Percentiles rank a stretch among this genome's conserved stretches.
Conservation (phyloP, 2,888 invertebrate genomes). For the Augiades crinisus region DNA sequence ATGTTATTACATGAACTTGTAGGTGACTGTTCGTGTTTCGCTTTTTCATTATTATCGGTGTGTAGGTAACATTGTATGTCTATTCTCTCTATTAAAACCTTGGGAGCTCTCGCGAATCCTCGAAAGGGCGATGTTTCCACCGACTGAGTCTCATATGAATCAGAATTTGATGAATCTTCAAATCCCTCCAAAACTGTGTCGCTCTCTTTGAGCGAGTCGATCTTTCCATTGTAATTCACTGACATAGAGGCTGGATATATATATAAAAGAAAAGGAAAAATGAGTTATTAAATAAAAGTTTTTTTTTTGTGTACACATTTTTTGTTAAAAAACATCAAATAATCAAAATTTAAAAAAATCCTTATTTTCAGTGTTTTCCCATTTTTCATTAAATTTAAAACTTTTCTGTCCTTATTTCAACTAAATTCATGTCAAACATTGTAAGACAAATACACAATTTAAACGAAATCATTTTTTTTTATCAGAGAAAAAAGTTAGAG, state of each 20-base stretch:
- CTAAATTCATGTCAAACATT: too few relatives aligned
- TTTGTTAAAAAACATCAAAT: conserved; percentile 49
- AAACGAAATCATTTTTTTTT: too few relatives aligned
- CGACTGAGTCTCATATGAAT: conserved; percentile 28
- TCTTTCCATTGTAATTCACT: conserved; percentile 47
- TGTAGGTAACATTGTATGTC: conserved; percentile 53
- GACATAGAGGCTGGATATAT: conserved; percentile 46
- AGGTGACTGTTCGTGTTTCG: too few relatives aligned
- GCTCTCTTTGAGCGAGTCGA: neutral
- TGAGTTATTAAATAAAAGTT: too few relatives aligned
- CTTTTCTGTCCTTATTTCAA: too few relatives aligned
- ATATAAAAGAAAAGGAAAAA: conserved; percentile 52
- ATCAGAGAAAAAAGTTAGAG: too few relatives aligned
- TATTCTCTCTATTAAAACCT: conserved; percentile 46
- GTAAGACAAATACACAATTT: too few relatives aligned
- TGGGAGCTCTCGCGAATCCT: conserved; percentile 52
- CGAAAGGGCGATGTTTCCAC: conserved; percentile 41
- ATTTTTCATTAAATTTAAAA: too few relatives aligned
- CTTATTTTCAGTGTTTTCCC: too few relatives aligned
- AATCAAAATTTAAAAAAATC: conserved; percentile 21
- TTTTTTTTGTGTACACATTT: too few relatives aligned
- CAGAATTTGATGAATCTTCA: neutral
- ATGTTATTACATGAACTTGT: too few relatives aligned
- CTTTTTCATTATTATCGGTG: neutral
- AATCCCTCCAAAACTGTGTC: conserved; percentile 6